Evolutionary conservation across 1,140 invertebrate species (phyloP), one percentile per base, ranked within the genome.

Genomic region (Notospermus geniculatus): DNA sequence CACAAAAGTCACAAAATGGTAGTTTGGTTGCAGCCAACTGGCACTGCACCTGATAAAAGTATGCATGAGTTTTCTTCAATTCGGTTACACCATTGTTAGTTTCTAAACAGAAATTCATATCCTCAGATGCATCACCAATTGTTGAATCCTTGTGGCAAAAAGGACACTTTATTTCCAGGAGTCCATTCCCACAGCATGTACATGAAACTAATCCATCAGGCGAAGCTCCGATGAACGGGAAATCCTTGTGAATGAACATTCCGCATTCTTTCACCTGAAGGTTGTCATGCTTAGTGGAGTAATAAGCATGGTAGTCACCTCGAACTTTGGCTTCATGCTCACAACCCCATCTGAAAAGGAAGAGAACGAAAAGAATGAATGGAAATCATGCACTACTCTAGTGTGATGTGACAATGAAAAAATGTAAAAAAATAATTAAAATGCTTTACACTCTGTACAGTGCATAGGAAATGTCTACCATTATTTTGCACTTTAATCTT

Each of bases 121-220:
- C 1, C 39, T 22, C 28, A 19, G 45, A 1, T 56, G 2, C 2
- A n/a, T n/a, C n/a, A n/a, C n/a, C n/a, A n/a, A n/a, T n/a, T 11
- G 25, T 23, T 7, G 41, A 27, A 1, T 59, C 55, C 29, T 30
- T 64, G 15, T 58, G 59, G 50, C 58, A 62, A 54, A 46, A 70
- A 9, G 63, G 63, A 30, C 67, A 68, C 56, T 70, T 71, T 11
- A 68, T 54, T 68, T 70, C 61, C 1, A 71, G 1, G 57, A 39
- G 52, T 23, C 53, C 54, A 13, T 57, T 29, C 23, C 63, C 60
- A 61, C 70, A 71, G 45, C 67, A 68, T 29, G 54, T 27, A 58
- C 67, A 69, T 15, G 5, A 19, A 7, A 60, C 15, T 23, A 66
- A 27, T 19, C 67, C 65, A 64, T 68, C 65, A 39, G 67, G 65